Conservation (phyloP, 2,888 invertebrate genomes). For the Pteria penguin region DNA sequence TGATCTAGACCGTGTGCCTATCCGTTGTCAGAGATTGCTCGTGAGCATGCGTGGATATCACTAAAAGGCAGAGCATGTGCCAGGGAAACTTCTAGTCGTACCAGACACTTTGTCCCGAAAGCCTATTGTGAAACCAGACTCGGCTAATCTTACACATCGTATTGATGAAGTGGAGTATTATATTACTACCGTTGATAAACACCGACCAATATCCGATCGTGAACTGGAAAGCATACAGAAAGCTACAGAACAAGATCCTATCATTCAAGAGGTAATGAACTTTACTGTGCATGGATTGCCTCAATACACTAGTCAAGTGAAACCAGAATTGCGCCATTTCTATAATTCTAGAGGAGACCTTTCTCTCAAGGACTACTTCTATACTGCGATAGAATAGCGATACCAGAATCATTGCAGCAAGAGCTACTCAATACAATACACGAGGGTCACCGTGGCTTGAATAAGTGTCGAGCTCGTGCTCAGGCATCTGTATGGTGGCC, state of each 20-base stretch:
- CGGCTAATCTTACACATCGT: too few relatives aligned
- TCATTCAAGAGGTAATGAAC: not conserved
- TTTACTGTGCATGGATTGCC: slow-evolving; percentile 41
- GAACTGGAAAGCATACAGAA: slow-evolving; percentile 26
- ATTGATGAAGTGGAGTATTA: not conserved
- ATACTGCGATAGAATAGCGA: slow-evolving; percentile 30
- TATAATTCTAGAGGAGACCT: slow-evolving; percentile 28
- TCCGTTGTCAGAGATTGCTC: slow-evolving; percentile 51
- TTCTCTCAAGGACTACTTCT: slow-evolving; percentile 39
- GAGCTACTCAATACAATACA: slow-evolving; percentile 41
- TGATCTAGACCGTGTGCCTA: slow-evolving; percentile 43
- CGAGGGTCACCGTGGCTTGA: slow-evolving; percentile 51
- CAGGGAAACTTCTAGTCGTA: slow-evolving; percentile 26
- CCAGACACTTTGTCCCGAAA: slow-evolving; percentile 29
- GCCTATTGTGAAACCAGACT: not conserved
- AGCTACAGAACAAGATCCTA: not conserved
- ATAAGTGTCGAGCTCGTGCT: slow-evolving; percentile 44
- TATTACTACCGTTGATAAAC: slow-evolving; percentile 9
- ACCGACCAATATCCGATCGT: slow-evolving; percentile 19
- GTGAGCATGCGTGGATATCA: slow-evolving; percentile 47
- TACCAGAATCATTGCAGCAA: slow-evolving; percentile 5
- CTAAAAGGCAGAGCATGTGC: slow-evolving; percentile 9
- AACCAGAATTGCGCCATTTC: slow-evolving; percentile 18
- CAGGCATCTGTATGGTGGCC: slow-evolving; percentile 51
- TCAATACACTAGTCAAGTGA: slow-evolving; percentile 13